Conservation (phyloP, 2,797 vertebrate species). For the Characodon lateralis region DNA sequence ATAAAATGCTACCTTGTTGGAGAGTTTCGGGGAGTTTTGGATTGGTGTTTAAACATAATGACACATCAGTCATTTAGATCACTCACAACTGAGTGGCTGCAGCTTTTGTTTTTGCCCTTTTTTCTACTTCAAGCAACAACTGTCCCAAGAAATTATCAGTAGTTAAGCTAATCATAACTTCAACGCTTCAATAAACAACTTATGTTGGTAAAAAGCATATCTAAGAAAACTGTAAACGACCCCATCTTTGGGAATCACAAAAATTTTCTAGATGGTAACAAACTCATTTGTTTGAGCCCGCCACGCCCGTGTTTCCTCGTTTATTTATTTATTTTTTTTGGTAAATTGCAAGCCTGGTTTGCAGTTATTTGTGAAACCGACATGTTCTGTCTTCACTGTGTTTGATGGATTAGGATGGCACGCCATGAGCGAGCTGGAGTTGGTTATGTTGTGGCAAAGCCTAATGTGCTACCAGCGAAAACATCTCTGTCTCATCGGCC, state of each 20-base stretch:
- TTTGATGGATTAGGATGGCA: constrained; percentile 57
- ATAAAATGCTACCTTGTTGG: no score
- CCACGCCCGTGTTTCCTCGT: constrained; percentile 38
- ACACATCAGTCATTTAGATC: background rate
- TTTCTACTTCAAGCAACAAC: background rate
- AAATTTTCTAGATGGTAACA: constrained; percentile 18
- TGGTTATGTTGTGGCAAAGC: constrained; percentile 64
- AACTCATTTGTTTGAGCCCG: constrained; percentile 34
- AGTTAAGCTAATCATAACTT: background rate
- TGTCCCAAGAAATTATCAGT: background rate
- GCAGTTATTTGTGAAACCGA: constrained; percentile 37
- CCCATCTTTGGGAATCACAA: constrained; percentile 12
- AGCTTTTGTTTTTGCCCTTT: background rate
- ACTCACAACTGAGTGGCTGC: background rate
- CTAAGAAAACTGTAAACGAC: background rate
- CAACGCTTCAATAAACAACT: background rate
- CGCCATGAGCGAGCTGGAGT: constrained; percentile 58
- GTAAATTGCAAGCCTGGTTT: constrained; percentile 30
- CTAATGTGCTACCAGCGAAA: constrained; percentile 66
- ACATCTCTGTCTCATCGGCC: constrained; percentile 66
- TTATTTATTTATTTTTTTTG: background rate
- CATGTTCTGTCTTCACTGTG: constrained; percentile 30
- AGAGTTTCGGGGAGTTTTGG: background rate
- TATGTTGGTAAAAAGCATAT: no score
- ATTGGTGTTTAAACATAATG: background rate